phyloP scores from a whole-genome alignment of 37 sponge, comb jelly and placozoan species.

The Oopsacas minuta region DNA sequence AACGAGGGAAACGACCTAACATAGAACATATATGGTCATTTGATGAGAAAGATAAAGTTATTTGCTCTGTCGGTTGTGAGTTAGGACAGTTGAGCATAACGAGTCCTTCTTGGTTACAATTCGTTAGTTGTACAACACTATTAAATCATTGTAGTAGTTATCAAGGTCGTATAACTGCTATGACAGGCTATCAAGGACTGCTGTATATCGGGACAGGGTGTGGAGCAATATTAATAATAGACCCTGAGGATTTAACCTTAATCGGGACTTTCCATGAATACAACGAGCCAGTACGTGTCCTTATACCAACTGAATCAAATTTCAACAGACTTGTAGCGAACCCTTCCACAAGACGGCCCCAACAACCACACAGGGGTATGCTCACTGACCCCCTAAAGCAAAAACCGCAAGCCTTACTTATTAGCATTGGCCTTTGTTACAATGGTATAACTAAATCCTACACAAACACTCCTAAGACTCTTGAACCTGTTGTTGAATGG shows the following conservation, averaged over 20 bases:
- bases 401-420: not conserved
- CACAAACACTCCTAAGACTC: constrained; percentile 1
- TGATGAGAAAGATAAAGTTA: not conserved
- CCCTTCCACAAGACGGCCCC: not conserved
- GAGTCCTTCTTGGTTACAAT: not conserved
- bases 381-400: not conserved
- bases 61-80: not conserved
- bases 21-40: constrained; percentile 3
- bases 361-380: not conserved
- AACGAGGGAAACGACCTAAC: not conserved
- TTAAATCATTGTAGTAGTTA: not conserved
- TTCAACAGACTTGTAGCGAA: not conserved
- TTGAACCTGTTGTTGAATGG: not conserved
- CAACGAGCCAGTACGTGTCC: not conserved
- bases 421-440: not conserved
- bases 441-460: not conserved
- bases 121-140: not conserved
- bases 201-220: not conserved
- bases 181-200: not conserved
- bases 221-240: not conserved
- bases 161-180: not conserved
- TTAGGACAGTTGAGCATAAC: not conserved
- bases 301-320: not conserved
- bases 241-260: not conserved
- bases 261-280: not conserved